Base-by-base conservation (phyloP, 2,113 vertebrate species). In the Ictidomys tridecemlineatus region DNA sequence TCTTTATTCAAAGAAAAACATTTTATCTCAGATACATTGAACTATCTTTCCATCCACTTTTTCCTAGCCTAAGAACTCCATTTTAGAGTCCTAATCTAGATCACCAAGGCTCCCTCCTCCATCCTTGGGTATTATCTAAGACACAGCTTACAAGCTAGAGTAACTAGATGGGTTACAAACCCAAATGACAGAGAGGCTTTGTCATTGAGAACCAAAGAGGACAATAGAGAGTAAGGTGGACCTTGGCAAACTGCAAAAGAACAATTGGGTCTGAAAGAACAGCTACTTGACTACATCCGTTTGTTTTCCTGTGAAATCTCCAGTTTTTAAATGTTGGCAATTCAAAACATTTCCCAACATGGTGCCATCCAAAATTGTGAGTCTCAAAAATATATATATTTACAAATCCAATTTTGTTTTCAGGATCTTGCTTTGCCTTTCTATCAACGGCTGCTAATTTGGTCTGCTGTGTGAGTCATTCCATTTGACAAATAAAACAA, bases 1-100 rank as follows among this genome's bases (percentile, higher is more conserved):
- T 86, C 56, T 95, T 85, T 51, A 89, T 79, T 78, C 74, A 89
- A 67, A 93, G 61, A 34, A 89, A 83, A 56, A 42, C 37, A 70
- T 89, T 72, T 95, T 85, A 34, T 39, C 58, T 78, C 53, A 48
- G 13, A 48, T 48, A 48, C 48, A 28, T 79, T 77, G 61, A 73
- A 63, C 73, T 88, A 82, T 63, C 24, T 86, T 87, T 32, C 61
- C 30, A 69, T 24, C 42, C 28, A 84, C 14, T 80, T 84, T 92
- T 67, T 95, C 94, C 34, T 82, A 77, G 67, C 34, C 34, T 67
- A 70, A 85, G 51, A 48, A 80, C 37, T 80, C 8, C n/a, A 37
- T 16, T 77, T 76, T 13, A 58, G 10, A 56, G 28, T 77, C 45
- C 37, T 77, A 53, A 82, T n/a, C 48, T 67, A 79, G 34, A 91